Percentiles rank a stretch among this genome's conserved stretches.
These are phyloP conservation scores for Eidolon dupreanum DNA, from an alignment of 2,797 vertebrate species.

Conservation along the genomic window DNA sequence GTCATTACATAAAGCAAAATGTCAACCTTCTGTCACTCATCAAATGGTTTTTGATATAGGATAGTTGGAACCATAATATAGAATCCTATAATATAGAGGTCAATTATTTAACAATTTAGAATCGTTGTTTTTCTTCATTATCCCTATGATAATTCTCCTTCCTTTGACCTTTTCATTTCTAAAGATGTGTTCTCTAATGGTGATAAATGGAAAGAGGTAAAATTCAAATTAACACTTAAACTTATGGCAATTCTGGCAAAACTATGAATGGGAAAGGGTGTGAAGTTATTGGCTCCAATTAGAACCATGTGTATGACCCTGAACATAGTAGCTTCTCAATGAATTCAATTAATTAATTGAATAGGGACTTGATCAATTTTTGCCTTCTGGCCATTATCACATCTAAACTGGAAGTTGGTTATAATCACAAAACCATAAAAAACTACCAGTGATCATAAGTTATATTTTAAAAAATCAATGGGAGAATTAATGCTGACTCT, in stretches of 20 bases:
- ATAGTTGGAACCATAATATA: not conserved
- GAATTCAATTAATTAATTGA: constrained; percentile 30
- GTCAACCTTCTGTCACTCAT: not conserved
- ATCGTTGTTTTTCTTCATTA: not conserved
- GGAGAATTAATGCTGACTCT: constrained; percentile 20
- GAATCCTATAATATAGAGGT: not conserved
- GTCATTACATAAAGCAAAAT: not conserved
- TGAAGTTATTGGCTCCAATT: not conserved
- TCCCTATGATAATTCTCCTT: not conserved
- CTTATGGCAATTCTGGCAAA: not conserved
- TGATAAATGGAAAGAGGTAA: not conserved
- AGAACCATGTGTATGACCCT: not conserved
- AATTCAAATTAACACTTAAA: not conserved
- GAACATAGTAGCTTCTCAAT: not conserved
- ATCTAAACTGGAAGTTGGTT: constrained; percentile 6
- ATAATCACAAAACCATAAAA: constrained; percentile 5
- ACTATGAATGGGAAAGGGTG: not conserved
- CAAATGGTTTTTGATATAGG: not conserved
- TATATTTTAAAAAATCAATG: not conserved
- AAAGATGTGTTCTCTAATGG: not conserved
- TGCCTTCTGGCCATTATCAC: constrained; percentile 30
- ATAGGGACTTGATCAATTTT: not conserved
- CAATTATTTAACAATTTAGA: not conserved
- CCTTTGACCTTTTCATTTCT: not conserved
- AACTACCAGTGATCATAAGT: not conserved